phyloP scores from a whole-genome alignment of 2,888 invertebrate genomes.

The Gryllus longicercus region DNA sequence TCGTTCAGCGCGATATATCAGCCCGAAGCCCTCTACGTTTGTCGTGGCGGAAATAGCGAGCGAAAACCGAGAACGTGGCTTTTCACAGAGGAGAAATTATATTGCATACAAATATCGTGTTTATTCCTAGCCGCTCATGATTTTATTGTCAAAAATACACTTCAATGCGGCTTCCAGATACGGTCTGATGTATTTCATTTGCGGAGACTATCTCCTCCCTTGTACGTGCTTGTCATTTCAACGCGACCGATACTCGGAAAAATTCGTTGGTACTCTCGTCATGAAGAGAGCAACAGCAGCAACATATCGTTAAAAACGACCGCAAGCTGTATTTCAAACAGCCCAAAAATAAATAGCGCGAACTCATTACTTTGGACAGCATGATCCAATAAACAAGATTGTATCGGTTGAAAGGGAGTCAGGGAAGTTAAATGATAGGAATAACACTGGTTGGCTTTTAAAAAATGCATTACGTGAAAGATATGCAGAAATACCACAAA shows the following conservation, averaged over 20 bases:
- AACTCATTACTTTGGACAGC: slow-evolving; percentile 17
- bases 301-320: not conserved
- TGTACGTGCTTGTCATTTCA: not conserved
- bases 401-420: not conserved
- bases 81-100: not conserved
- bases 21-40: not conserved
- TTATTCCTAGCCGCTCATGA: not conserved
- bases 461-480: slow-evolving; percentile 17
- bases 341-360: not conserved
- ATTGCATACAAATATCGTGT: slow-evolving; percentile 17
- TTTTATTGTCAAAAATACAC: slow-evolving; percentile 17
- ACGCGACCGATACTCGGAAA: not conserved
- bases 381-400: slow-evolving; percentile 2
- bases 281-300: not conserved
- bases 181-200: slow-evolving; percentile 17
- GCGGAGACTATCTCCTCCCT: not conserved
- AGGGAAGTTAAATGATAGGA: slow-evolving; percentile 17
- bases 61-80: not conserved
- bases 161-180: slow-evolving; percentile 1
- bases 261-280: not conserved
- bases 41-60: not conserved
- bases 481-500: slow-evolving; percentile 3
- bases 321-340: slow-evolving; percentile 17
- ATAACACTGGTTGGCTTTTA: not conserved
- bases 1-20: slow-evolving; percentile 10